These are phyloP conservation scores for Drosophila lutescens DNA, from an alignment of 2,888 invertebrate genomes.

Conservation along the genomic window DNA sequence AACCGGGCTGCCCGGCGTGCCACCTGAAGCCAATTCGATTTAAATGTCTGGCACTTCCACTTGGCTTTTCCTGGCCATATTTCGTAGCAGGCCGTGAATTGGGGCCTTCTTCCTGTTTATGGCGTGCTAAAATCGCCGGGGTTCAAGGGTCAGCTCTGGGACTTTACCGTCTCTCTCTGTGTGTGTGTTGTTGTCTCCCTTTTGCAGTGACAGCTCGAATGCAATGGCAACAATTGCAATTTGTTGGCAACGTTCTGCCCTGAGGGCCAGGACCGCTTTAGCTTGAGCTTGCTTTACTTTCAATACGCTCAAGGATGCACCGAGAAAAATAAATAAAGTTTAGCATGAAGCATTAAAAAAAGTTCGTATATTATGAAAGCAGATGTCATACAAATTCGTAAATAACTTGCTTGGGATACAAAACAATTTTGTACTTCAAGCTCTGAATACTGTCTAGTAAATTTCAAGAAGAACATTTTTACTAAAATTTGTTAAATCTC, in stretches of 20 bases:
- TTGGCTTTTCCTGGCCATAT: conserved; percentile 77
- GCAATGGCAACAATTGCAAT: conserved; percentile 84
- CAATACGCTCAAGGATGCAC: conserved; percentile 37
- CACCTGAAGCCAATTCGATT: conserved; percentile 79
- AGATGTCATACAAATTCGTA: too few relatives aligned
- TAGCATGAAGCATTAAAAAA: background rate
- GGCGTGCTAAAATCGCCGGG: conserved; percentile 67
- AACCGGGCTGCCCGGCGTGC: conserved; percentile 44
- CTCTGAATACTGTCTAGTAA: too few relatives aligned
- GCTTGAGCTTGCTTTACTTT: conserved; percentile 59
- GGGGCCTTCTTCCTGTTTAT: conserved; percentile 60
- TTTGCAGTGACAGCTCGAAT: conserved; percentile 81
- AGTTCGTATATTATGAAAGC: too few relatives aligned
- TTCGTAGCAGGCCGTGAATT: conserved; percentile 44
- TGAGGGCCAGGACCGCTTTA: conserved; percentile 59
- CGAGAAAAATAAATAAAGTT: conserved; percentile 4
- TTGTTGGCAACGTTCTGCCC: conserved; percentile 82
- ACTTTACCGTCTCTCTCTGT: conserved; percentile 4
- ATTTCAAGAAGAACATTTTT: too few relatives aligned
- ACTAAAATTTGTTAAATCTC: too few relatives aligned
- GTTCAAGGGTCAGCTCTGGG: conserved; percentile 69
- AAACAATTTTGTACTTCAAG: too few relatives aligned
- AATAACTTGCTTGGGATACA: too few relatives aligned
- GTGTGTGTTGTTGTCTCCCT: conserved; percentile 20
- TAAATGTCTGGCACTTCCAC: conserved; percentile 77